phyloP scores from a whole-genome alignment of 2,888 invertebrate species.

The Sussaba pulchella region DNA sequence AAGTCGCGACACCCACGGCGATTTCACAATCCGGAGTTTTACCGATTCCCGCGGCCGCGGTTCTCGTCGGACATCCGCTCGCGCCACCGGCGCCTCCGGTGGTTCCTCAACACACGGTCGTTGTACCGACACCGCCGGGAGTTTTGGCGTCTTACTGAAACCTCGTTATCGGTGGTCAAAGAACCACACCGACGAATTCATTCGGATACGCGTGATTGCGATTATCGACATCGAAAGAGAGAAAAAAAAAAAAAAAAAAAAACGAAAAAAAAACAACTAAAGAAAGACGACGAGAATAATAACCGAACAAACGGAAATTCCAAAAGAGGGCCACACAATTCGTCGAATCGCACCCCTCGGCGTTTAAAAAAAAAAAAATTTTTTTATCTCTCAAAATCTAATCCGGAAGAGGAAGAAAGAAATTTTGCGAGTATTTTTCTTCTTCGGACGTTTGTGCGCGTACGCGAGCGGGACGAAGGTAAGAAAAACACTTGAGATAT shows the following conservation, averaged over 20 bases:
- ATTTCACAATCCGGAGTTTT: constrained; percentile 81
- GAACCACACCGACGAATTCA: constrained; percentile 23
- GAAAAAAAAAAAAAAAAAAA: background rate
- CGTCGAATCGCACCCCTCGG: no score
- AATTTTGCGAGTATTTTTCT: constrained; percentile 9
- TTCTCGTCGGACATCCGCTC: constrained; percentile 81
- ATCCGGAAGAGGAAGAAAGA: no score
- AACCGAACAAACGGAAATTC: no score
- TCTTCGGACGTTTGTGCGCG: constrained; percentile 10
- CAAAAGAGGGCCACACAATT: no score
- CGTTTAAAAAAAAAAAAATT: no score
- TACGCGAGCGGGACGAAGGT: constrained; percentile 10
- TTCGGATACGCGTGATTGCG: constrained; percentile 12
- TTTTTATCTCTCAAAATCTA: no score
- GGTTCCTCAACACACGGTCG: constrained; percentile 85
- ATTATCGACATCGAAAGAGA: background rate
- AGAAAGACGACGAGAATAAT: no score
- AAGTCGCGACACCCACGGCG: constrained; percentile 81
- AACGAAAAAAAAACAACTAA: constrained; percentile 1
- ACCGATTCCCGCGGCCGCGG: constrained; percentile 79
- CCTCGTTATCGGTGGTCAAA: background rate
- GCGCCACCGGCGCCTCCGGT: constrained; percentile 80
- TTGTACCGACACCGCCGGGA: constrained; percentile 86
- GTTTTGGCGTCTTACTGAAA: constrained; percentile 85
- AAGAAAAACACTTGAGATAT: constrained; percentile 23